These are phyloP conservation scores for Meiosimyza platycephala DNA, from an alignment of 2,888 invertebrate genomes.

Conservation along the genomic window DNA sequence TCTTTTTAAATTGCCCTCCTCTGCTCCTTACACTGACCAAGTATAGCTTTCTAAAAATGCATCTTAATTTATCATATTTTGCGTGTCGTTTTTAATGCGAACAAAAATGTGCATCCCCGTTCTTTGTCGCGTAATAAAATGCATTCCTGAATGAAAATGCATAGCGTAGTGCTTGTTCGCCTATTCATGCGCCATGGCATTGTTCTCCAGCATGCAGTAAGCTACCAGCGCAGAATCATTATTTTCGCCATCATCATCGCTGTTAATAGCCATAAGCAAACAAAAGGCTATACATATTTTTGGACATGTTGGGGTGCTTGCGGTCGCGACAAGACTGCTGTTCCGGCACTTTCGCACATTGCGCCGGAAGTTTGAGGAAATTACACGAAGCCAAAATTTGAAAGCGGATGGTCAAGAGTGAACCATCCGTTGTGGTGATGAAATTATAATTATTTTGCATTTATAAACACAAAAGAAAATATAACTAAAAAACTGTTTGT, in stretches of 20 bases:
- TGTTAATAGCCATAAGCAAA: conserved; percentile 9
- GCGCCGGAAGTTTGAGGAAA: conserved; percentile 29
- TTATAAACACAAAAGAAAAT: conserved; percentile 18
- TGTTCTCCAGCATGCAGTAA: too few species aligned
- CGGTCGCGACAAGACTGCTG: neutral
- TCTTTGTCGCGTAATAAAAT: conserved; percentile 10
- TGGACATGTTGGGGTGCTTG: conserved; percentile 7
- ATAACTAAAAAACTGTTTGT: too few species aligned
- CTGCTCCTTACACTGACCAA: neutral
- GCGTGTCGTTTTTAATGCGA: conserved; percentile 11
- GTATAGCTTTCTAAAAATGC: neutral
- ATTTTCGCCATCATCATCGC: conserved; percentile 2
- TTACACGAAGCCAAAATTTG: conserved; percentile 23
- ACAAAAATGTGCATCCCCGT: conserved; percentile 15
- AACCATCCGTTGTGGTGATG: conserved; percentile 12
- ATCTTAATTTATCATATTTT: conserved; percentile 12
- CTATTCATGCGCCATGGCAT: too few species aligned
- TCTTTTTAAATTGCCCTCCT: neutral
- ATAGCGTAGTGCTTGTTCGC: neutral
- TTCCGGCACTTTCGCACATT: conserved; percentile 10
- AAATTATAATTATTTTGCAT: conserved; percentile 32
- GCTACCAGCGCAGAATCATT: neutral
- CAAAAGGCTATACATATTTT: conserved; percentile 9
- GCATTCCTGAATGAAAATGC: conserved; percentile 3
- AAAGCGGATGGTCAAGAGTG: conserved; percentile 24